A percentile compares a stretch with the other conserved stretches of the same genome.
Evolutionary conservation across 2,113 vertebrate species (phyloP).

Genomic region (Peromyscus leucopus): DNA sequence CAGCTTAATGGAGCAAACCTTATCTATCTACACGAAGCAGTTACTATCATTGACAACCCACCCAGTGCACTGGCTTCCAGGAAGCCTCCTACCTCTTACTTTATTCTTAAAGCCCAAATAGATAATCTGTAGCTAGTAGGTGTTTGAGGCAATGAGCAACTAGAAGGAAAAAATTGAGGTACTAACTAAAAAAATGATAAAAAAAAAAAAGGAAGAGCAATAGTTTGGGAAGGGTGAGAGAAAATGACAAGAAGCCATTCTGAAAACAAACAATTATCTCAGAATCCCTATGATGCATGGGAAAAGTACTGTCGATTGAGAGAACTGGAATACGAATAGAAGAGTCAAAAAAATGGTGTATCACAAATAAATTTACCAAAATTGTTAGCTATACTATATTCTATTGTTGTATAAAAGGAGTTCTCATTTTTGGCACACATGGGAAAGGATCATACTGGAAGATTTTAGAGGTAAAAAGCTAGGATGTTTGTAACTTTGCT

Average conservation of each 20-base stretch:
- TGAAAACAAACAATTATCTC: not conserved
- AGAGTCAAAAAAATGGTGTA: not conserved
- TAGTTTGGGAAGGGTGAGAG: not conserved
- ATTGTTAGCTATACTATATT: not conserved
- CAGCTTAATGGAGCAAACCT: no score
- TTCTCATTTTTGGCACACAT: not conserved
- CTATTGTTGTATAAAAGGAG: not conserved
- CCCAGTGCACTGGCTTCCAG: not conserved
- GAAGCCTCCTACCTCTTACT: not conserved
- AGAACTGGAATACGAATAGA: not conserved
- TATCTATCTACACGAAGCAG: not conserved
- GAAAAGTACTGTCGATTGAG: not conserved
- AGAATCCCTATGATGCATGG: not conserved
- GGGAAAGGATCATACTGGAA: no score
- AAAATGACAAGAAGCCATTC: not conserved
- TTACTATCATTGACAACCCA: not conserved
- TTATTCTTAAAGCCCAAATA: not conserved
- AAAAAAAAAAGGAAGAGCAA: not conserved
- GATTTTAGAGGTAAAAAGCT: not conserved
- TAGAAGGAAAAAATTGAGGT: not conserved
- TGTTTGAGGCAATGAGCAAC: not conserved
- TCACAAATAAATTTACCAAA: not conserved
- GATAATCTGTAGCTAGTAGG: not conserved
- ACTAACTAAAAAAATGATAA: not conserved
- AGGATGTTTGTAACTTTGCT: not conserved